phyloP scores from a whole-genome alignment of 2,113 vertebrate species.

The Sylvia atricapilla region DNA sequence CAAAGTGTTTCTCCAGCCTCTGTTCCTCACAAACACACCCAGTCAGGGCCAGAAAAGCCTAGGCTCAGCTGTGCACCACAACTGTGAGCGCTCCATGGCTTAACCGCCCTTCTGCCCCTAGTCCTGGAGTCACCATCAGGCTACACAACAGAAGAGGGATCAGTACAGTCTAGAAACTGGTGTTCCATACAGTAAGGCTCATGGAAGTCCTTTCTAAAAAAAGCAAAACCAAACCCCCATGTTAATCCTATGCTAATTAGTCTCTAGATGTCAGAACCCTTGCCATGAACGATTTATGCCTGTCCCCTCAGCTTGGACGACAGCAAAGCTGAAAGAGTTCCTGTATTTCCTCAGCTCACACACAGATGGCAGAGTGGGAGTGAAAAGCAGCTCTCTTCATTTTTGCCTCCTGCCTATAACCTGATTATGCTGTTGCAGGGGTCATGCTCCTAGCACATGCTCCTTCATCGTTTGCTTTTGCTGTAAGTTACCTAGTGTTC shows the following conservation, averaged over 20 bases:
- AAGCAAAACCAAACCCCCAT: not conserved
- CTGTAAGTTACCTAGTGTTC: not conserved
- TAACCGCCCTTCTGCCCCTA: not conserved
- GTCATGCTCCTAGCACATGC: not conserved
- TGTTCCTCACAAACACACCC: not conserved
- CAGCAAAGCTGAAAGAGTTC: not conserved
- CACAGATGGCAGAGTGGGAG: slow-evolving; percentile 9
- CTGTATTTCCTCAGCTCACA: not conserved
- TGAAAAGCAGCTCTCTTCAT: not conserved
- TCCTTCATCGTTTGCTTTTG: not conserved
- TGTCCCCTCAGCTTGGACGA: not conserved
- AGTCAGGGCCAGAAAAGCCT: not conserved
- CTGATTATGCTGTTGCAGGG: not conserved
- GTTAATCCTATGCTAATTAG: not conserved
- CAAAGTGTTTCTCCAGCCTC: not conserved
- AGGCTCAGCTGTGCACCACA: not conserved
- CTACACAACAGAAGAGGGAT: not conserved
- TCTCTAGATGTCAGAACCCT: not conserved
- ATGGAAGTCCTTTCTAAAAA: not conserved
- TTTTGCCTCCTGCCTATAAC: not conserved
- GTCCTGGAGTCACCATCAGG: not conserved
- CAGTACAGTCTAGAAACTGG: not conserved
- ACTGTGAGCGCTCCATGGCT: not conserved
- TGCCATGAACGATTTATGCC: not conserved
- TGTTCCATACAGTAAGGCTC: not conserved